These are phyloP conservation scores for Valencia hispanica DNA, from an alignment of 2,797 vertebrate species.

Conservation along the genomic window DNA sequence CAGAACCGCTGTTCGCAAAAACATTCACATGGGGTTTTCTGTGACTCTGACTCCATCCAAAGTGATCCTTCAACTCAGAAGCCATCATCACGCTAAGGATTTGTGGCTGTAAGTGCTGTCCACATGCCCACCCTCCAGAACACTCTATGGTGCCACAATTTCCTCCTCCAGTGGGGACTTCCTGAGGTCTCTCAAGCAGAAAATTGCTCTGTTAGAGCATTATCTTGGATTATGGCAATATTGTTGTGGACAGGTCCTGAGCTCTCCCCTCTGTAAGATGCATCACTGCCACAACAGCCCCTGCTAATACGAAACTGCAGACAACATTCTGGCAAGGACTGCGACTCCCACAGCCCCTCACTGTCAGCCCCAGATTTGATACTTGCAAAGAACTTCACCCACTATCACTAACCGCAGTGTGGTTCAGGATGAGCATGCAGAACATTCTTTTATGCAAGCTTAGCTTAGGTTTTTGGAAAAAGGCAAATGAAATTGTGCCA, in stretches of 20 bases:
- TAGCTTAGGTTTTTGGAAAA: slow-evolving; percentile 17
- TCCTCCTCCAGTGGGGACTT: slow-evolving; percentile 83
- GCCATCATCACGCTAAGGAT: slow-evolving; percentile 79
- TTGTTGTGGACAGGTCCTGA: slow-evolving; percentile 80
- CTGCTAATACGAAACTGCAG: slow-evolving; percentile 58
- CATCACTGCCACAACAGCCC: slow-evolving; percentile 71
- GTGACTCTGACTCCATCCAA: slow-evolving; percentile 71
- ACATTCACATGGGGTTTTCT: slow-evolving; percentile 66
- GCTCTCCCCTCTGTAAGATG: slow-evolving; percentile 75
- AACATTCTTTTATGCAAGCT: slow-evolving; percentile 43
- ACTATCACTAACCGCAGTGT: slow-evolving; percentile 49
- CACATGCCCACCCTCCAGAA: slow-evolving; percentile 81
- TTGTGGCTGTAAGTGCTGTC: slow-evolving; percentile 80
- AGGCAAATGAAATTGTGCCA: slow-evolving; percentile 1
- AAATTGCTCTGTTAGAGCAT: slow-evolving; percentile 87
- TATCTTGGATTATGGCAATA: slow-evolving; percentile 87
- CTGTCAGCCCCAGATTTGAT: slow-evolving; percentile 65
- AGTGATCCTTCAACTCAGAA: slow-evolving; percentile 80
- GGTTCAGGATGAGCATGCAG: slow-evolving; percentile 45
- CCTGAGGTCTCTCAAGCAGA: slow-evolving; percentile 84
- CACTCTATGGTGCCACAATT: slow-evolving; percentile 83
- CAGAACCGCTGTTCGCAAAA: slow-evolving; percentile 43
- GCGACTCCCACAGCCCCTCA: slow-evolving; percentile 77
- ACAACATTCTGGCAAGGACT: slow-evolving; percentile 60
- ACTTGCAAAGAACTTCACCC: slow-evolving; percentile 46